Percentiles rank a stretch among this genome's conserved stretches.
Conservation (phyloP, 2,797 vertebrate genomes). For the Neosalanx taihuensis region DNA sequence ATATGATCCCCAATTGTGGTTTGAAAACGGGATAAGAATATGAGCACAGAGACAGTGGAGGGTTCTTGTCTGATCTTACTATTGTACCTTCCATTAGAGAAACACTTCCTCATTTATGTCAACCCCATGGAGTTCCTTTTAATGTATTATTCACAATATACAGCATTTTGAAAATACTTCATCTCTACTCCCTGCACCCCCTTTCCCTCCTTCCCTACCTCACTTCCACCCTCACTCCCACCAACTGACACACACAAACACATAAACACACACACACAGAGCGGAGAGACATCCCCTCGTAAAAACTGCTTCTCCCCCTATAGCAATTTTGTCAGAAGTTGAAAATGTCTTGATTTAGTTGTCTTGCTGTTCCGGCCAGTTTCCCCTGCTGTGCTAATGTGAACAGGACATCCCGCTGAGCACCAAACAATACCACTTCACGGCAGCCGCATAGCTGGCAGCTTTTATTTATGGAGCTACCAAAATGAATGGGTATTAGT, state of each 20-base stretch:
- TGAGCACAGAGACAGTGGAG: constrained; percentile 40
- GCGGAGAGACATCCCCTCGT: constrained; percentile 73
- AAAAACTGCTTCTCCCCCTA: constrained; percentile 69
- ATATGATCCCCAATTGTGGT: constrained; percentile 37
- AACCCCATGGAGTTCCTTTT: constrained; percentile 58
- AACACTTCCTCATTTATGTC: constrained; percentile 61
- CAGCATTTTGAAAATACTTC: constrained; percentile 57
- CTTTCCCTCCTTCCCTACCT: constrained; percentile 13
- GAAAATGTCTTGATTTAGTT: constrained; percentile 99
- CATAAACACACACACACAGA: constrained; percentile 31
- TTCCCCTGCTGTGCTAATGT: constrained; percentile 98
- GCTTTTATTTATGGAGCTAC: constrained; percentile 99
- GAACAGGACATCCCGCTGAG: constrained; percentile 98
- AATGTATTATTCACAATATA: constrained; percentile 63
- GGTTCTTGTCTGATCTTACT: constrained; percentile 43
- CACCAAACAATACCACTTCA: constrained; percentile 99
- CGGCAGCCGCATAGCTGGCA: constrained; percentile 95
- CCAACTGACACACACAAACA: constrained; percentile 35
- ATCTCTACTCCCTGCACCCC: constrained; percentile 36
- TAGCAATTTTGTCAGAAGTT: constrained; percentile 99
- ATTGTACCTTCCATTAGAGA: constrained; percentile 46
- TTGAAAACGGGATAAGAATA: constrained; percentile 34
- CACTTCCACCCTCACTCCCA: constrained; percentile 59
- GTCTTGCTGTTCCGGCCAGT: constrained; percentile 98
- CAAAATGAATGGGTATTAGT: constrained; percentile 99